Evolutionary conservation across 2,888 invertebrate genomes (phyloP), one percentile per base, ranked within the genome.

Genomic region (Ophonus ardosiacus): DNA sequence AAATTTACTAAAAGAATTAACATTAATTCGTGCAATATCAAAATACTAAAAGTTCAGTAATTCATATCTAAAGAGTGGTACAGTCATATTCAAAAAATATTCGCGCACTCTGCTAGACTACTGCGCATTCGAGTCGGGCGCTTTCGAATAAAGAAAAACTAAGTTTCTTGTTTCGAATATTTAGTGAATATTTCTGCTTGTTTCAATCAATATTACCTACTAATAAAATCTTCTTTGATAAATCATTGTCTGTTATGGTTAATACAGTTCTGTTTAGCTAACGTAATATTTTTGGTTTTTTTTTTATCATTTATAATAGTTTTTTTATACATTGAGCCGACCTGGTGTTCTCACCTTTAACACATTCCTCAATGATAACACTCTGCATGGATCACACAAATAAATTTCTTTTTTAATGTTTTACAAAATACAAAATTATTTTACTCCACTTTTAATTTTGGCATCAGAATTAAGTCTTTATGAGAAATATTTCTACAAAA

Each of bases 21-120:
- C 85, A 79, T 85, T 85, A 85, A 79, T 85, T 85, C 85, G 85
- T 85, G 85, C 85, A 85, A 80, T 85, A 85, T 85, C 85, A 85
- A 85, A 85, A 85, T 84, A 84, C 84, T 84, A 79, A 84, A 84
- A 84, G 84, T 85, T 80, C 68, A 61, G 38, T 85, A 85, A 85
- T 84, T 84, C 84, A 84, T 85, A 85, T 85, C 79, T 85, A 80
- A 40, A 83, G 76, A 63, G 56, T 84, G 63, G 43, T 56, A 31
- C 81, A 78, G 78, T 63, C 40, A 63, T 65, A 78, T 84, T 84
- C 84, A 84, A 65, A 15, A 65, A 65, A 84, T 84, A 84, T 56
- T 71, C 65, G 56, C 57, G 78, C 59, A 59, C 63, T 71, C 56
- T 17, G 71, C 63, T 63, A 63, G 3, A 18, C 63, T 63, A 63